Base-by-base conservation (phyloP, 2,113 vertebrate species). In the Sminthopsis crassicaudata region DNA sequence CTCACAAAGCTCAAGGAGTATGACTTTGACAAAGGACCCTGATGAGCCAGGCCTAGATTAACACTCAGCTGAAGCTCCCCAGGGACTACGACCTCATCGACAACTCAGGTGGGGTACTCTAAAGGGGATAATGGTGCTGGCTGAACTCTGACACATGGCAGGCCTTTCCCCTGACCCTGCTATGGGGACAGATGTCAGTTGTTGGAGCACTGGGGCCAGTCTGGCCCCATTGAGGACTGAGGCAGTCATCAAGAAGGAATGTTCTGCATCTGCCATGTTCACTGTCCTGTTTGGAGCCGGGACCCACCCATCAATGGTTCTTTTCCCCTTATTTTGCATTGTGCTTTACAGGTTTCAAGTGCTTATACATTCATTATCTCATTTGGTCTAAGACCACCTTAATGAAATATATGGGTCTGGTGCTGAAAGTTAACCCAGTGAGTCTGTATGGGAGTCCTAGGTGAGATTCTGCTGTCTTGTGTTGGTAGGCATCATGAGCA, bases 191-290 rank as follows among this genome's bases (percentile, higher is more conserved):
- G 90, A 52, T 89, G 27, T 60, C 91, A 51, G 53, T 90, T 60
- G 53, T 90, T 60, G 57, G 60, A 67, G 36, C 12, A n/a, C 12
- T 23, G 95, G 50, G 55, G 16, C 53, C 51, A 94, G 53, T 91
- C 8, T 96, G 90, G 22, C 95, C 96, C 95, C 60, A 51, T 95
- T 90, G 90, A 90, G 11, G 91, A 54, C 67, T 96, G 54, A 23
- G 89, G 46, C 26, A 92, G 30, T 95, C 95, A 52, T 0, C 55
- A 90, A 52, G 42, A 22, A 76, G 60, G 60, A 76, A 93, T 88
- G 25, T 36, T 60, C 1, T 52, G 55, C 30, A 51, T 67, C 53
- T 57, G 60, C 93, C 91, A 25, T 92, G 95, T 93, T 91, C 60
- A 93, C 9, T 92, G 91, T 90, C 36, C 53, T 0, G 0, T 95